Base-by-base conservation (phyloP, 2,113 vertebrate species). In the Plestiodon gilberti region DNA sequence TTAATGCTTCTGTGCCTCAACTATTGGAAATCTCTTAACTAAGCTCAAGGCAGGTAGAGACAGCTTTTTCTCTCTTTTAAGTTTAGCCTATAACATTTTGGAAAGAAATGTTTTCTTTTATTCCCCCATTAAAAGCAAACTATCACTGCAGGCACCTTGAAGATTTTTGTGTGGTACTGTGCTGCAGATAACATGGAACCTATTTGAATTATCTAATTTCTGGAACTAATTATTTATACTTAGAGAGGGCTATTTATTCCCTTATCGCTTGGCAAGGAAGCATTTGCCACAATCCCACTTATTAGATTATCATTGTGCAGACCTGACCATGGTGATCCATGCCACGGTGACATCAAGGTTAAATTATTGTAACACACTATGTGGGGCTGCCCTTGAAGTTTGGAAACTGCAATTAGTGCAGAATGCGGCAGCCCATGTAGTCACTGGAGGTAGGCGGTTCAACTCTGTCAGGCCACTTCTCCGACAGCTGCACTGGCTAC, bases 1-100 rank as follows among this genome's bases (percentile, higher is more conserved):
- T 71, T 48, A 93, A 88, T 88, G 88, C 69, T 95, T 88, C 75
- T 92, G 90, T 91, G 89, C 57, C 89, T 84, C 81, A 88, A 77
- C 87, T 87, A 9, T 83, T 90, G 87, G 82, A 95, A 94, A 95
- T 90, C 89, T 91, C 87, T 85, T 79, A 65, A 94, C 69, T 65
- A 88, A 86, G 86, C 81, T 93, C 85, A 62, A 48, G 91, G 89
- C 35, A 11, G 90, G 69, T 70, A 59, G 33, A 62, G 40, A 22
- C 38, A 76, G 38, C 82, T 62, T 73, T 78, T 78, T 67, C 48
- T 67, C 48, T 35, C 75, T 69, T 55, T 69, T 69, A 85, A 69
- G 75, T 78, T 85, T 84, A 28, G 25, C 5, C 30, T 43, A 91
- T 94, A 55, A 20, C 64, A 9, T 43, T 17, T 11, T 3, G 7